Evolutionary conservation across 2,888 invertebrate genomes (phyloP).

Genomic region (Dynastes hyllus): DNA sequence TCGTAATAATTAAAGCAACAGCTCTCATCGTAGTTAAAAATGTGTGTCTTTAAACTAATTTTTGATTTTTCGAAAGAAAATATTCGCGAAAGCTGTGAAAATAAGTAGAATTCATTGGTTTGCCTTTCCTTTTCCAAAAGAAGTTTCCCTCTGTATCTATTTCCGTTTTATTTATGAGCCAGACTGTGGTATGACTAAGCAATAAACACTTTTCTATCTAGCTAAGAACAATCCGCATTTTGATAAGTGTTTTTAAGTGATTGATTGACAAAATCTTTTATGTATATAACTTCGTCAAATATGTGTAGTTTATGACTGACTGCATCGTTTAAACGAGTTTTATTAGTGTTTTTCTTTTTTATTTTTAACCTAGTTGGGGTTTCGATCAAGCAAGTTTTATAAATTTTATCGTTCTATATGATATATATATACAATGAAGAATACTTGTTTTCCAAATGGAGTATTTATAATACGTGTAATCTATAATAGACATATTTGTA

Average conservation of each 20-base stretch:
- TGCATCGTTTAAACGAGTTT: constrained; percentile 59
- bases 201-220: constrained; percentile 66
- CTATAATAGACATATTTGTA: constrained; percentile 49
- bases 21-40: constrained; percentile 8
- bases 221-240: constrained; percentile 59
- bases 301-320: constrained; percentile 58
- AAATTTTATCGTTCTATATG: constrained; percentile 40
- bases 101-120: constrained; percentile 24
- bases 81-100: constrained; percentile 20
- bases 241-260: constrained; percentile 58
- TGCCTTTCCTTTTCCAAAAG: constrained; percentile 11
- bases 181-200: constrained; percentile 69
- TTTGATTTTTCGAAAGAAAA: constrained; percentile 8
- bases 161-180: constrained; percentile 49
- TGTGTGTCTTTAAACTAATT: constrained; percentile 13
- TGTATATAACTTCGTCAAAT: constrained; percentile 60
- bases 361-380: constrained; percentile 54
- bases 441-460: constrained; percentile 41
- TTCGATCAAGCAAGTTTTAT: constrained; percentile 56
- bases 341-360: constrained; percentile 36
- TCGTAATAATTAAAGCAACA: constrained; percentile 28
- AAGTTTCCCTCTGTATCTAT: constrained; percentile 38
- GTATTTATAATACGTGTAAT: constrained; percentile 41
- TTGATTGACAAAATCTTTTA: constrained; percentile 65
- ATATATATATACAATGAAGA: constrained; percentile 24